A percentile compares a stretch with the other conserved stretches of the same genome.
phyloP scores from a whole-genome alignment of 1,140 invertebrate species.

The Phymorhynchus buccinoides region DNA sequence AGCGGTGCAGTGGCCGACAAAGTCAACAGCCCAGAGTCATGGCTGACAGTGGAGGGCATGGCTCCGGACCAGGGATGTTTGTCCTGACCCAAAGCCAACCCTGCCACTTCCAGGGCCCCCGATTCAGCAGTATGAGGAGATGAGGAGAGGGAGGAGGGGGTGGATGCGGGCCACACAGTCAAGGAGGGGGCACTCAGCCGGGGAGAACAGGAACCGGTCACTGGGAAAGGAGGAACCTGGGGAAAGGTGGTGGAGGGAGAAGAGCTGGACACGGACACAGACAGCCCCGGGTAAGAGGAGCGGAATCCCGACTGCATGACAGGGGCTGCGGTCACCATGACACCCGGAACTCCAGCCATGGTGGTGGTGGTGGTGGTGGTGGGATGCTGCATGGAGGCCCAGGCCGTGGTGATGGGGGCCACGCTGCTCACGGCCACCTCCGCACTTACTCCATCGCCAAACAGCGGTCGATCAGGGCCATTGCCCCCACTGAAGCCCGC shows the following conservation, averaged over 20 bases:
- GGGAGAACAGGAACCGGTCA: slow-evolving; percentile 18
- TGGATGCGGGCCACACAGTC: neutral
- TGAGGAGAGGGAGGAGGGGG: neutral
- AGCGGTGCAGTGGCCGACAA: neutral
- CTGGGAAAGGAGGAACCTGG: neutral
- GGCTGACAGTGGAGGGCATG: neutral
- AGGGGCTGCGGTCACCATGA: slow-evolving; percentile 16
- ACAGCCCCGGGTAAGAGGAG: neutral
- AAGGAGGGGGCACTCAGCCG: neutral
- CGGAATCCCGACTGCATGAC: neutral
- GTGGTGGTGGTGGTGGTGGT: slow-evolving; percentile 34
- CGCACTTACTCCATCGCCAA: neutral
- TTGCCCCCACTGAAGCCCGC: neutral
- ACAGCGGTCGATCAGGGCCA: neutral
- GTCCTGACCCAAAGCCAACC: neutral
- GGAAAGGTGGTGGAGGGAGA: neutral
- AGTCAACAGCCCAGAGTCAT: neutral
- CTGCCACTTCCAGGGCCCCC: neutral
- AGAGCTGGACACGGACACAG: neutral
- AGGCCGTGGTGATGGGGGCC: slow-evolving; percentile 17
- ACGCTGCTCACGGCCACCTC: neutral
- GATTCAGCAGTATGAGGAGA: slow-evolving; percentile 18
- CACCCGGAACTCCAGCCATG: neutral
- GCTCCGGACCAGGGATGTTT: neutral
- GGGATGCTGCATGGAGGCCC: slow-evolving; percentile 29